A percentile compares a stretch with the other conserved stretches of the same genome.
These are phyloP conservation scores for Pseudopodoces humilis DNA, from an alignment of 2,113 vertebrate species.

Conservation along the genomic window DNA sequence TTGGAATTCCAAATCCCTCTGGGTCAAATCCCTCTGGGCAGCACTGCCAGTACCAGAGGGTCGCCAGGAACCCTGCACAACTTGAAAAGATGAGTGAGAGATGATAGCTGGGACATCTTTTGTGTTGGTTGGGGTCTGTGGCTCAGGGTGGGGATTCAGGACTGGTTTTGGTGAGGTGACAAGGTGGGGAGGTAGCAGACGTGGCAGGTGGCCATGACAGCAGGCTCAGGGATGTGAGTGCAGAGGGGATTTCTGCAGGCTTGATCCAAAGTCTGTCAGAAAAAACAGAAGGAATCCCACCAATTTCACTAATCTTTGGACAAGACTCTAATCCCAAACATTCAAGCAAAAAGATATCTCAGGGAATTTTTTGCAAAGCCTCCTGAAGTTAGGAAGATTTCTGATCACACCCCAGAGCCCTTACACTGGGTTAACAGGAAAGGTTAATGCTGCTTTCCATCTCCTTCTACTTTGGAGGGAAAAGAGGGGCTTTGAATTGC, in stretches of 20 bases:
- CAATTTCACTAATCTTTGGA: background rate
- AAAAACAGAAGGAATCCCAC: background rate
- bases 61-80: background rate
- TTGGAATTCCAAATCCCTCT: background rate
- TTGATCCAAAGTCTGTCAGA: background rate
- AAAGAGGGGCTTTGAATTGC: background rate
- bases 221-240: background rate
- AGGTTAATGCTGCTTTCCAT: constrained; percentile 12
- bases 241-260: background rate
- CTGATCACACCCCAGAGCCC: background rate
- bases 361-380: background rate
- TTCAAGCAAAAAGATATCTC: background rate
- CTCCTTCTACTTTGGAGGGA: background rate
- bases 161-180: background rate
- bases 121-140: background rate
- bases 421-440: background rate
- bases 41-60: background rate
- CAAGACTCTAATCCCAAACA: background rate
- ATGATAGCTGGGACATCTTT: background rate
- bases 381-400: constrained; percentile 6
- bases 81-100: background rate
- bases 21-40: background rate
- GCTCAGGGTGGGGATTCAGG: background rate
- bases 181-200: background rate
- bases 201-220: rapidly evolving